Base-by-base conservation (phyloP, 2,888 invertebrate genomes). In the Agonopterix alstromeriana region DNA sequence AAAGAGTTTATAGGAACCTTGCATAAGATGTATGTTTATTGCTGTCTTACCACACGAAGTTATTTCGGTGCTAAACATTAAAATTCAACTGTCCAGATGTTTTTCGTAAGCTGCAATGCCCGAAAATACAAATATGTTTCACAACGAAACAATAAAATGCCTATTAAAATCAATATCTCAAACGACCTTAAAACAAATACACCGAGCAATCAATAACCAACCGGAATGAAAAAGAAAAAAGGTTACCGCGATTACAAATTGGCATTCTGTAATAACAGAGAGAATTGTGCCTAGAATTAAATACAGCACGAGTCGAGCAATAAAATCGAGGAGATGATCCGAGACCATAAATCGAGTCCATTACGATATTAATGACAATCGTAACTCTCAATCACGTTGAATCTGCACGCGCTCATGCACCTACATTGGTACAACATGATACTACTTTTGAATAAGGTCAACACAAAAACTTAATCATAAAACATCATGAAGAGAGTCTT, bases 311-410 rank as follows among this genome's bases (percentile, higher is more conserved):
- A 65, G 60, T 52, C 53, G 52, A 60, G 67, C 67, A 75, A 75
- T 76, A 74, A 77, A 77, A 78, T 72, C 65, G 59, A 67, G 64
- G 64, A 63, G 70, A 73, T 75, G 77, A 77, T 79, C 70, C 69
- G 65, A 60, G 70, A 68, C 60, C 79, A 76, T 83, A 82, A 82
- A 82, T 82, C 69, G 71, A 70, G 54, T 73, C 73, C 81, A 81
- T 80, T 81, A 81, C 77, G 61, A 73, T 81, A 80, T 78, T 77
- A 82, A 82, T 80, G 79, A 77, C 75, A 78, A 77, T 78, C 79
- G 75, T 82, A 82, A 80, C 75, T 82, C 77, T 78, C 70, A 77
- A 79, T 82, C 80, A 77, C 73, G 65, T 67, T 64, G 68, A 66
- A 74, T 69, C 67, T 66, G 72, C 71, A 65, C 65, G 69, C 68